Base-by-base conservation (phyloP, 2,888 invertebrate species). In the Harmothoe impar region DNA sequence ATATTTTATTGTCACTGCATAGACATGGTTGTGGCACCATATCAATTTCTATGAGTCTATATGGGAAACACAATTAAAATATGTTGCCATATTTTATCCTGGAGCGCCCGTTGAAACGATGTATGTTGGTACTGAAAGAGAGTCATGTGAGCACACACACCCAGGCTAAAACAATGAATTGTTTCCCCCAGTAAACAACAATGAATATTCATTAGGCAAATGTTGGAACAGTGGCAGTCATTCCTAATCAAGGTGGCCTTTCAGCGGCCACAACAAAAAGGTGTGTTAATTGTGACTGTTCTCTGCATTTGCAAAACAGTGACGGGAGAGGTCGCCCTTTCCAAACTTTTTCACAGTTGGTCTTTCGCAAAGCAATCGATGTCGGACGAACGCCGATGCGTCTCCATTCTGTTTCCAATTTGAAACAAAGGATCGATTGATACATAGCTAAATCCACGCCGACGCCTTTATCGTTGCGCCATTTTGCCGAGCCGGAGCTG, bases 361-460 rank as follows among this genome's bases (percentile, higher is more conserved):
- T 29, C 72, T 25, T 29, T 62, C 62, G 3, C 62, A 25, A 29
- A 29, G n/a, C 72, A 72, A 72, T 72, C 72, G 29, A 25, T 25
- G 3, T 62, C 20, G 62, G 72, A 15, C 72, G 3, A 29, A 25
- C 29, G 25, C 72, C 72, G 25, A 72, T 72, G 72, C 29, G 29
- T 72, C 72, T 72, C 72, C 72, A 72, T 72, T 72, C 25, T 72
- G 72, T n/a, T 72, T 72, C 72, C 72, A 72, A 23, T 72, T 72
- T 72, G 29, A 72, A 72, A 72, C 72, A 72, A 72, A 72, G 31
- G 29, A 17, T 25, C 29, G 15, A 0, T n/a, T 72, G 72, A 72
- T 72, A 5, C 72, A 72, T 72, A n/a, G 72, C 29, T 72, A 72
- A 72, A 72, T 72, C 31, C 72, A 29, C 29, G 29, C 25, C 15